These are phyloP conservation scores for Emydocephalus ijimae DNA, from an alignment of 2,113 vertebrate genomes.

Conservation along the genomic window DNA sequence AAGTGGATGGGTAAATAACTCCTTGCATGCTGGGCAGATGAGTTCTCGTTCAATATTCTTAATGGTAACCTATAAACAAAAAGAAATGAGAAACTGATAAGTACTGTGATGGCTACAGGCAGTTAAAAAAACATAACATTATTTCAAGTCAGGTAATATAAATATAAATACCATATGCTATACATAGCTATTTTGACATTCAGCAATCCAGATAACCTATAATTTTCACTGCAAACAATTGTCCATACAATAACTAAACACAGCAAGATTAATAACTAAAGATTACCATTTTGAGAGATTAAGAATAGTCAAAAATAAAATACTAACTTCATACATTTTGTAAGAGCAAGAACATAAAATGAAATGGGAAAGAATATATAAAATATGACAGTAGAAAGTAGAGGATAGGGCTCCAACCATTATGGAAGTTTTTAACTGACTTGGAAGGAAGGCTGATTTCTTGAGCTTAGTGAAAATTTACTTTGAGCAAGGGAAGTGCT, in stretches of 20 bases:
- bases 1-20: conserved; percentile 92
- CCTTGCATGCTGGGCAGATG: conserved; percentile 94
- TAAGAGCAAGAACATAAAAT: background rate
- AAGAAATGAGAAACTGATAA: background rate
- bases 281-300: background rate
- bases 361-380: background rate
- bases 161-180: background rate
- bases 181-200: background rate
- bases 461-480: background rate
- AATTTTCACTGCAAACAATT: background rate
- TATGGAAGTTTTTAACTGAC: background rate
- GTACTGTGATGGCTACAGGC: background rate
- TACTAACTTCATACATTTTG: background rate
- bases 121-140: background rate
- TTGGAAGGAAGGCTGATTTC: background rate
- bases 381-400: background rate
- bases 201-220: background rate
- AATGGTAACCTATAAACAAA: conserved; percentile 78
- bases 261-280: background rate
- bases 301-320: background rate
- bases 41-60: conserved; percentile 95
- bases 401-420: background rate
- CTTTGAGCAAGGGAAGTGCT: background rate
- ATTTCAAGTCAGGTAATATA: background rate
- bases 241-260: background rate